phyloP scores from a whole-genome alignment of 2,113 vertebrate genomes.

The Tupaia tana region DNA sequence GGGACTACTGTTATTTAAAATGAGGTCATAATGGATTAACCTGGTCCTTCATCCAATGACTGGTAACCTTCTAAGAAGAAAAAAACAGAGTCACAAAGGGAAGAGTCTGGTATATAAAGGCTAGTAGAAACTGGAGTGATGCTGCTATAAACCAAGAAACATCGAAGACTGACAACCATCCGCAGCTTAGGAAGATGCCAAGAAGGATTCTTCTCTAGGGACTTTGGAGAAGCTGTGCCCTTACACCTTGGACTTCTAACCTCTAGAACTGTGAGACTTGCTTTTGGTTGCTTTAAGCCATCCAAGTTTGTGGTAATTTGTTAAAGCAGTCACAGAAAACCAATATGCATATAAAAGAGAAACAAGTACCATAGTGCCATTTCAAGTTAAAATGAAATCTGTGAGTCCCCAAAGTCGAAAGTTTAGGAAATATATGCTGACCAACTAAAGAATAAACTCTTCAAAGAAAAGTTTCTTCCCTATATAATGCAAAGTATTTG shows the following conservation, averaged over 20 bases:
- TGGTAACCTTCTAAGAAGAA: background rate
- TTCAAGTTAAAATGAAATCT: background rate
- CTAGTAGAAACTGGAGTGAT: background rate
- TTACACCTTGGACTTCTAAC: background rate
- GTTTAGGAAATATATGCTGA: constrained; percentile 19
- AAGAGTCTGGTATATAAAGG: background rate
- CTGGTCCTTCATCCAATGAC: background rate
- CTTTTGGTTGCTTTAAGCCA: background rate
- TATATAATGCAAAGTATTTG: background rate
- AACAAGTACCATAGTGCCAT: background rate
- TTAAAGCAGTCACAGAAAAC: constrained; percentile 19
- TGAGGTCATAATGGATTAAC: background rate
- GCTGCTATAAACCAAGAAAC: background rate
- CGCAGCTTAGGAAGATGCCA: background rate
- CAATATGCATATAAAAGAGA: background rate
- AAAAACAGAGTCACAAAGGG: background rate
- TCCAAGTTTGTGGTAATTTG: background rate
- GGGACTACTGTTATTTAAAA: background rate
- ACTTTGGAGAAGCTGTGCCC: background rate
- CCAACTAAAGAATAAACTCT: constrained; percentile 23
- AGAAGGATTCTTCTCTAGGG: background rate
- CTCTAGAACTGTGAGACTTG: background rate
- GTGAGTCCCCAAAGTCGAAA: constrained; percentile 32
- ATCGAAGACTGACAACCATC: background rate
- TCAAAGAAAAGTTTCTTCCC: background rate